Conservation (phyloP, 2,888 invertebrate genomes). For the Candidula unifasciata region DNA sequence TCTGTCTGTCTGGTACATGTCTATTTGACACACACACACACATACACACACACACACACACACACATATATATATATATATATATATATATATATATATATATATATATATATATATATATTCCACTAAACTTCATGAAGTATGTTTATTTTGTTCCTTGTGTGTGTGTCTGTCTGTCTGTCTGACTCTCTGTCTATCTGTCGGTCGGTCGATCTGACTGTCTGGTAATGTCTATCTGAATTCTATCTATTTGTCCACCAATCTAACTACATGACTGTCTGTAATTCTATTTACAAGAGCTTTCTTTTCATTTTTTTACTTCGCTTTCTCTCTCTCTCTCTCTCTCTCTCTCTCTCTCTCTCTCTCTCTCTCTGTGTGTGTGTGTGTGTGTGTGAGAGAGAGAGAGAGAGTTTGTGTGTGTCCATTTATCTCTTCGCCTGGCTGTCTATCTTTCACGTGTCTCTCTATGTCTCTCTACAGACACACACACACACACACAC, state of each 20-base stretch:
- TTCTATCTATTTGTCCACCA: neutral
- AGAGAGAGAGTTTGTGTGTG: no score
- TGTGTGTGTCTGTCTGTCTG: no score
- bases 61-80: constrained; percentile 17
- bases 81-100: constrained; percentile 25
- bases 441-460: no score
- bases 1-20: neutral
- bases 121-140: neutral
- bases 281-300: neutral
- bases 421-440: no score
- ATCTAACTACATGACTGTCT: neutral
- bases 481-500: no score
- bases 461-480: no score
- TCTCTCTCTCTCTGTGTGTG: constrained; percentile 23
- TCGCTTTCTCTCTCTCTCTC: constrained; percentile 25
- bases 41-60: neutral
- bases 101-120: neutral
- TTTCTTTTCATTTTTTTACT: neutral
- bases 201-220: no score
- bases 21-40: neutral
- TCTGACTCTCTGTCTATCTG: no score
- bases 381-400: neutral
- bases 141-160: no score
- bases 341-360: constrained; percentile 20
- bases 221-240: no score